phyloP scores from a whole-genome alignment of 2,113 vertebrate genomes.

The Esox niger region DNA sequence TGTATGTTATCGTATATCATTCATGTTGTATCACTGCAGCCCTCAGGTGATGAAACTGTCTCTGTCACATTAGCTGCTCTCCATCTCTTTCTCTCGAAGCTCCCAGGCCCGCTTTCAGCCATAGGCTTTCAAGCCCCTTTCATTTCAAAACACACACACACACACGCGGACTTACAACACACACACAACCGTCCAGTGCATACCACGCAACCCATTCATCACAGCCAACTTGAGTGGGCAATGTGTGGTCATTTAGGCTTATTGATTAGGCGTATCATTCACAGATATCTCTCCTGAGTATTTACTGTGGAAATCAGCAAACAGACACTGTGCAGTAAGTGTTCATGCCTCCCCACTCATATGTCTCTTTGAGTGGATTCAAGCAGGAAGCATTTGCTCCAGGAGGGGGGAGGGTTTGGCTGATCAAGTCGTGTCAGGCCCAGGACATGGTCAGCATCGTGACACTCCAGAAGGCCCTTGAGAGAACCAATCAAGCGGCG shows the following conservation, averaged over 20 bases:
- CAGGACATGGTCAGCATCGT: neutral
- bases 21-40: conserved; percentile 33
- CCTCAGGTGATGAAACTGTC: conserved; percentile 67
- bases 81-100: conserved; percentile 15
- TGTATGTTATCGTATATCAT: conserved; percentile 12
- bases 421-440: neutral
- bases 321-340: neutral
- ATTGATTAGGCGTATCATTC: conserved; percentile 48
- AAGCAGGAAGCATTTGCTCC: neutral
- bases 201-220: conserved; percentile 9
- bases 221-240: neutral
- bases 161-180: conserved; percentile 8
- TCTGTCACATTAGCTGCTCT: conserved; percentile 53
- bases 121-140: conserved; percentile 12
- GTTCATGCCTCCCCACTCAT: neutral
- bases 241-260: conserved; percentile 57
- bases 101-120: conserved; percentile 13
- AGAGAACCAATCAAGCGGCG: conserved; percentile 13
- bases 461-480: conserved; percentile 7
- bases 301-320: neutral
- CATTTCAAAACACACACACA: conserved; percentile 22
- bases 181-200: conserved; percentile 30
- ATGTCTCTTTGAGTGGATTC: neutral
- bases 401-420: too few relatives aligned
- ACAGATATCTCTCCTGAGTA: neutral